These are phyloP conservation scores for Palythoa heliodiscus DNA, from an alignment of 92 coral and sea anemone species.

Conservation along the genomic window DNA sequence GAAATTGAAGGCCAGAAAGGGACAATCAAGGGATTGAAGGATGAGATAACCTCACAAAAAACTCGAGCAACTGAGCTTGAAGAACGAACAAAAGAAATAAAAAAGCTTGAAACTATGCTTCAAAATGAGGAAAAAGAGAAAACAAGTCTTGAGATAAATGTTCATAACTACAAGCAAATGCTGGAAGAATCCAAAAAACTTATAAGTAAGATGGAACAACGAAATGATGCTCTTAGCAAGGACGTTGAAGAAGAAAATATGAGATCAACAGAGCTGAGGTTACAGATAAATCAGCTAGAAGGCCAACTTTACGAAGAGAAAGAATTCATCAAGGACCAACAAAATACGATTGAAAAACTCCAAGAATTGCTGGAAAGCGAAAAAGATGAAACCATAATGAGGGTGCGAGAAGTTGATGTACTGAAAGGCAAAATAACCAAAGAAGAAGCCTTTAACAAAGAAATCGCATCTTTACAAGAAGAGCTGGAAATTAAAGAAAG, in stretches of 20 bases:
- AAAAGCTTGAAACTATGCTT: not conserved
- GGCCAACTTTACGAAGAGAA: conserved; percentile 64
- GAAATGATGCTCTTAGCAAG: conserved; percentile 46
- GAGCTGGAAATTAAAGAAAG: conserved; percentile 61
- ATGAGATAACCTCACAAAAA: conserved; percentile 33
- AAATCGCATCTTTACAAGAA: conserved; percentile 46
- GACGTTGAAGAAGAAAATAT: conserved; percentile 66
- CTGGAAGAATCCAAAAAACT: conserved; percentile 1
- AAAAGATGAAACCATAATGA: conserved; percentile 34
- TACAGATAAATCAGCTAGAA: conserved; percentile 71
- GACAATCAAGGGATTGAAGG: conserved; percentile 51
- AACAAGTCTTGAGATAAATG: not conserved
- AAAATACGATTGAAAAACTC: conserved; percentile 47
- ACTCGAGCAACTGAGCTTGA: not conserved
- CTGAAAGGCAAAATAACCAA: conserved; percentile 22
- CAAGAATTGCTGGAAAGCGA: conserved; percentile 40
- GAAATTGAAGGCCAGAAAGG: conserved; percentile 51
- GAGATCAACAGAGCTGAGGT: conserved; percentile 66
- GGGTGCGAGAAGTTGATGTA: conserved; percentile 43
- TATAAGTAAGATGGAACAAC: not conserved
- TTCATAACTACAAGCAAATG: not conserved
- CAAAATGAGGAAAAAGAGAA: not conserved
- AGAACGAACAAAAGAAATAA: conserved; percentile 20
- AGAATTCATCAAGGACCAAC: conserved; percentile 50
- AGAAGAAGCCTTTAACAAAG: conserved; percentile 52